A percentile compares a stretch with the other conserved stretches of the same genome.
phyloP scores from a whole-genome alignment of 2,797 vertebrate species.

The Phalanger gymnotis region DNA sequence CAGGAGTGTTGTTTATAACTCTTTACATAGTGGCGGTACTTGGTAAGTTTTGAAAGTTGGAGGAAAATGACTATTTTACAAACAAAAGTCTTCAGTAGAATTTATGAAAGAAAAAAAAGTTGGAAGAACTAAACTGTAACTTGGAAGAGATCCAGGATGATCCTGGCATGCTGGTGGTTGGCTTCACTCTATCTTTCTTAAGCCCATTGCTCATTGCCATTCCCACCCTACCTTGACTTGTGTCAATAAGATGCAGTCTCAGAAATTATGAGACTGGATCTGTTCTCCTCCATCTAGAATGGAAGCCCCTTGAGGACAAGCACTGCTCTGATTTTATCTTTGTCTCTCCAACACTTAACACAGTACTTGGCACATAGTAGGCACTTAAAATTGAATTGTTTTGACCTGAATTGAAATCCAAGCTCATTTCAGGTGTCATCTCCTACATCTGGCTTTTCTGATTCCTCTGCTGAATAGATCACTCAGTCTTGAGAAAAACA shows the following conservation, averaged over 20 bases:
- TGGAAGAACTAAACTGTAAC: neutral
- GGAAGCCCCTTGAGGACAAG: neutral
- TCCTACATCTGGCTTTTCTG: neutral
- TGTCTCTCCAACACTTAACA: neutral
- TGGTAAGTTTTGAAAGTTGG: neutral
- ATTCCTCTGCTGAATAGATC: neutral
- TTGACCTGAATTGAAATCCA: neutral
- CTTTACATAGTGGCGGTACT: neutral
- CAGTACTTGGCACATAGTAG: neutral
- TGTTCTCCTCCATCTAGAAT: neutral
- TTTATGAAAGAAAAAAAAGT: neutral
- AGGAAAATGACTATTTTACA: neutral
- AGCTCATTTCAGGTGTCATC: neutral
- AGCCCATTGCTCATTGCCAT: neutral
- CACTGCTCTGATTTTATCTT: neutral
- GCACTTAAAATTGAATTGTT: neutral
- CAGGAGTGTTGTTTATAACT: neutral
- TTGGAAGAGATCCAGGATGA: too few relatives aligned
- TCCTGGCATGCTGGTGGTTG: neutral
- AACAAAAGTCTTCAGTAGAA: neutral
- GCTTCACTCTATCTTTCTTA: neutral
- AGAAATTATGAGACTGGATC: neutral
- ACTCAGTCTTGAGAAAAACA: neutral
- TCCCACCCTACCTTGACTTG: slow-evolving; percentile 22
- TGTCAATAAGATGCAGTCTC: slow-evolving; percentile 23